A percentile compares a stretch with the other conserved stretches of the same genome.
phyloP scores from a whole-genome alignment of 2,888 invertebrate species.

The Drosophila histrio region DNA sequence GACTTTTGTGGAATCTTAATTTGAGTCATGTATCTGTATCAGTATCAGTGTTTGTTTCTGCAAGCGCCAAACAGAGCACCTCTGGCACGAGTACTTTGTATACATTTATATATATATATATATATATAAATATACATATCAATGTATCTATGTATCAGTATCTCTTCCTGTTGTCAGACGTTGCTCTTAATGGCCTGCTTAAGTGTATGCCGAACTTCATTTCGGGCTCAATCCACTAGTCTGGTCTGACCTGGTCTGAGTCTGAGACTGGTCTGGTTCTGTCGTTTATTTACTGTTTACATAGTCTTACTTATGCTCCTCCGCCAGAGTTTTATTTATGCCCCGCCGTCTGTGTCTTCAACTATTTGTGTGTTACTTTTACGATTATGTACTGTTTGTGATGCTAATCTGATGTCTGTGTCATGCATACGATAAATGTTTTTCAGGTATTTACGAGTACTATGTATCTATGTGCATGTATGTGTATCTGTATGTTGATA shows the following conservation, averaged over 20 bases:
- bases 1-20: conserved; percentile 69
- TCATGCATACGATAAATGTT: conserved; percentile 76
- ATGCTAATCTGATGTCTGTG: conserved; percentile 77
- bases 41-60: conserved; percentile 18
- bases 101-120: conserved; percentile 14
- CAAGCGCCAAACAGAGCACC: conserved; percentile 23
- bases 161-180: conserved; percentile 44
- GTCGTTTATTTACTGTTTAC: conserved; percentile 72
- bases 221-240: conserved; percentile 6
- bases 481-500: conserved; percentile 2
- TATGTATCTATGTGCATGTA: conserved; percentile 6
- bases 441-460: conserved; percentile 50
- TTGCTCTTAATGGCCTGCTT: conserved; percentile 58
- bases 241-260: conserved; percentile 4
- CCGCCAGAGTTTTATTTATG: conserved; percentile 34
- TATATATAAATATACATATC: conserved; percentile 8
- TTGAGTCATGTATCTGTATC: conserved; percentile 37
- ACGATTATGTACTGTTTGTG: conserved; percentile 78
- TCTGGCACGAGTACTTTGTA: conserved; percentile 2
- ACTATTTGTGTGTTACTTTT: conserved; percentile 68
- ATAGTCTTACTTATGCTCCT: conserved; percentile 53
- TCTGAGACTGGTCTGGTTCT: conserved; percentile 12
- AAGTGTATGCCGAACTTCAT: conserved; percentile 47
- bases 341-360: conserved; percentile 19
- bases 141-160: conserved; percentile 21